phyloP scores from a whole-genome alignment of 92 coral and sea anemone genomes.

The Muricea muricata region DNA sequence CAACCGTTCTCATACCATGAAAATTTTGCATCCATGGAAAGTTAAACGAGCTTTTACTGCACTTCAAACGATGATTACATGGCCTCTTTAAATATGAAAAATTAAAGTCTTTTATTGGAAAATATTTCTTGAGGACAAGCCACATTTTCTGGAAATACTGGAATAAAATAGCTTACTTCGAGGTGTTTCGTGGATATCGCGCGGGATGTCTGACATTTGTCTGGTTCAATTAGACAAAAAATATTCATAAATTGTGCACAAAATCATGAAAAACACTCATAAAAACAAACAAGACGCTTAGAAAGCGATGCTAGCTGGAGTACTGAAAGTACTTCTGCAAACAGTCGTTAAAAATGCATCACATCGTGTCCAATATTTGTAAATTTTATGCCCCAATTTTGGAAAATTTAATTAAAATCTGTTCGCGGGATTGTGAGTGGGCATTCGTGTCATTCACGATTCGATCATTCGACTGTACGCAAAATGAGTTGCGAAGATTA shows the following conservation, averaged over 20 bases:
- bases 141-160: not conserved
- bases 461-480: not conserved
- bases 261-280: not conserved
- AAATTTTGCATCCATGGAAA: not conserved
- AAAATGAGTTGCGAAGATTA: not conserved
- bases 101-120: not conserved
- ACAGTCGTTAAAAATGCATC: not conserved
- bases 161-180: no score
- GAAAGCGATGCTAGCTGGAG: not conserved
- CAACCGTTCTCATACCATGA: not conserved
- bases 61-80: not conserved
- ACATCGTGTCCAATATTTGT: not conserved
- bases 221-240: not conserved
- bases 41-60: not conserved
- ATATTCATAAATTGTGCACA: not conserved
- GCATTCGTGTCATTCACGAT: not conserved
- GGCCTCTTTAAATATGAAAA: not conserved
- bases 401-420: not conserved
- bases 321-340: not conserved
- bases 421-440: not conserved
- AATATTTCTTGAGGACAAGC: not conserved
- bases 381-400: not conserved
- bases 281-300: not conserved
- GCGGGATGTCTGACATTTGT: conserved; percentile 10
- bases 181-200: conserved; percentile 3